Base-by-base conservation (phyloP, 2,797 vertebrate species). In the Enteromius argenteus region DNA sequence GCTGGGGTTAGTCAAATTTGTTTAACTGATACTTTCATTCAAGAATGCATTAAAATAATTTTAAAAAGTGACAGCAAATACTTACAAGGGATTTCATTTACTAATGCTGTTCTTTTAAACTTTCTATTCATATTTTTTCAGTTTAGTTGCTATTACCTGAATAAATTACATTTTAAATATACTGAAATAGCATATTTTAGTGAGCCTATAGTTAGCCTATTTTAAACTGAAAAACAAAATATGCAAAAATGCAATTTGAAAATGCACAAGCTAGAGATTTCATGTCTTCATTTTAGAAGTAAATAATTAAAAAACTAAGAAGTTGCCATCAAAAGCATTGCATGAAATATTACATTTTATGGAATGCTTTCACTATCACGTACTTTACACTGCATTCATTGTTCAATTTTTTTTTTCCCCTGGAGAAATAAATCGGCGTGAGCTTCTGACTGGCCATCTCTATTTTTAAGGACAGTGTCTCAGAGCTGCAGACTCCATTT, bases 361-460 rank as follows among this genome's bases (percentile, higher is more conserved):
- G 42, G 56, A 10, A 23, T 49, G 30, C 71, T 19, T 72, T 73
- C 4, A 11, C 17, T 5, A 19, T 49, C 23, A 19, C 19, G 17
- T 11, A 73, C 19, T 21, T 21, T 35, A 21, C 5, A 19, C 9
- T 32, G 0, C 19, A 13, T 35, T 74, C 3, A 17, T 53, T 53
- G 17, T 51, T 73, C n/a, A 6, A 2, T 9, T 44, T 42, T 42
- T 66, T 66, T 11, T n/a, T 13, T 7, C 3, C 0, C 6, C 7
- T 15, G 5, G 58, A 62, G 1, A 37, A 30, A 42, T 23, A 32
- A 66, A 79, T 9, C 3, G 14, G 19, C 4, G 13, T 35, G 51
- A 62, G 80, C 23, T 23, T 15, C 23, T 85, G 84, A 85, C 85
- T 60, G 11, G 69, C 35, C 76, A 66, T 49, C 74, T 84, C 51